Conservation (phyloP, 2,888 invertebrate genomes). For the Dermolepida albohirtum region DNA sequence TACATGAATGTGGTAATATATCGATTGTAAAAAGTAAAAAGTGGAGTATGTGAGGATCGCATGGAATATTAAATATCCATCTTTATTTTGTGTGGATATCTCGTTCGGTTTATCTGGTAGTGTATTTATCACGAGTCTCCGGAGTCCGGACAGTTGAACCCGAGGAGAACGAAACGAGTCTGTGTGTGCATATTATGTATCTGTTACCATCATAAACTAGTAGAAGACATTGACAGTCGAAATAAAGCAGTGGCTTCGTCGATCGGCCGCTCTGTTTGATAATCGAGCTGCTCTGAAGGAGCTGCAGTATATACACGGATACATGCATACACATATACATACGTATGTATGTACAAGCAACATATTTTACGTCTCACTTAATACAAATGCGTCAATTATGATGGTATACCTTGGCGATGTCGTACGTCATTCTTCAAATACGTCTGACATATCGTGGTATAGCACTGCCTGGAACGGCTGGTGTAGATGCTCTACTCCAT, state of each 20-base stretch:
- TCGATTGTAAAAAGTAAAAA: conserved; percentile 43
- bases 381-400: conserved; percentile 1
- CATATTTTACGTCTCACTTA: conserved; percentile 59
- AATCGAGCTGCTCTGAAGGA: conserved; percentile 42
- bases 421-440: conserved; percentile 16
- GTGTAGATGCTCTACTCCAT: no score
- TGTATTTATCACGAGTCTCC: conserved; percentile 56
- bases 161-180: conserved; percentile 49
- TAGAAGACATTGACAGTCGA: conserved; percentile 58
- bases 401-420: conserved; percentile 1
- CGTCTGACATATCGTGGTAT: not conserved
- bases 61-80: conserved; percentile 59
- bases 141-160: conserved; percentile 53
- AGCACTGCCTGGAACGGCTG: not conserved
- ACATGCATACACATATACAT: no score
- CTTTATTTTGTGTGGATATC: conserved; percentile 56
- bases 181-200: conserved; percentile 59
- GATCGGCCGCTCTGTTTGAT: conserved; percentile 49
- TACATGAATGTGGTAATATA: conserved; percentile 15
- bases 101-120: conserved; percentile 47
- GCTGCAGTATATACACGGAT: no score
- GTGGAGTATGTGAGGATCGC: conserved; percentile 51
- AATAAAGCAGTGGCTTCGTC: conserved; percentile 56
- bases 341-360: conserved; percentile 53
- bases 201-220: conserved; percentile 58